phyloP scores from a whole-genome alignment of 2,113 vertebrate species.

The Thryonomys swinderianus region DNA sequence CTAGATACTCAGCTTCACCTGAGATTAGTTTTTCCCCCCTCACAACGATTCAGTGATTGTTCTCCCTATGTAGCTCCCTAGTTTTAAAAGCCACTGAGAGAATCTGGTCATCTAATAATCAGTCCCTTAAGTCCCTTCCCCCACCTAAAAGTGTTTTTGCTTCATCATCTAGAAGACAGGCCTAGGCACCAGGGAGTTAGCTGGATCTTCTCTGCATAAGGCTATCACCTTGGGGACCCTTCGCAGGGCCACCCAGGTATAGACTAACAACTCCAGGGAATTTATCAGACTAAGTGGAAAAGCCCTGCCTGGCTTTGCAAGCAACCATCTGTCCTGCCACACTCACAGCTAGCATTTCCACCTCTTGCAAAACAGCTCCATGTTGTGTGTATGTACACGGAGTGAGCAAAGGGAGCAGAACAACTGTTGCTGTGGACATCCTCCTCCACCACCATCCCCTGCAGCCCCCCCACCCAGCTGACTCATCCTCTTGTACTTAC shows the following conservation, averaged over 20 bases:
- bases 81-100: conserved; percentile 16
- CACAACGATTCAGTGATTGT: background rate
- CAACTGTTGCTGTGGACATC: conserved; percentile 86
- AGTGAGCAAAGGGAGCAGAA: conserved; percentile 61
- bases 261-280: conserved; percentile 74
- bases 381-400: background rate
- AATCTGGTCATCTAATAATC: conserved; percentile 33
- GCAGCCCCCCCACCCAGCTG: background rate
- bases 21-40: background rate
- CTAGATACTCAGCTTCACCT: background rate
- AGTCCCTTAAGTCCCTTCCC: conserved; percentile 71
- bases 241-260: conserved; percentile 71
- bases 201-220: conserved; percentile 63
- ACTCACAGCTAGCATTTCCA: conserved; percentile 55
- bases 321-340: conserved; percentile 65
- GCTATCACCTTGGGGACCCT: conserved; percentile 70
- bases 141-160: conserved; percentile 81
- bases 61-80: background rate
- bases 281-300: conserved; percentile 8
- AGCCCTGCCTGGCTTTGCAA: conserved; percentile 29
- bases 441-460: conserved; percentile 22
- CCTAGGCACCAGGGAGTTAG: conserved; percentile 52
- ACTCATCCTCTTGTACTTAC: conserved; percentile 88
- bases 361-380: conserved; percentile 68
- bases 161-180: conserved; percentile 81